Percentiles rank a stretch among this genome's conserved stretches.
These are phyloP conservation scores for Lagopus muta DNA, from an alignment of 2,113 vertebrate species.

Conservation along the genomic window DNA sequence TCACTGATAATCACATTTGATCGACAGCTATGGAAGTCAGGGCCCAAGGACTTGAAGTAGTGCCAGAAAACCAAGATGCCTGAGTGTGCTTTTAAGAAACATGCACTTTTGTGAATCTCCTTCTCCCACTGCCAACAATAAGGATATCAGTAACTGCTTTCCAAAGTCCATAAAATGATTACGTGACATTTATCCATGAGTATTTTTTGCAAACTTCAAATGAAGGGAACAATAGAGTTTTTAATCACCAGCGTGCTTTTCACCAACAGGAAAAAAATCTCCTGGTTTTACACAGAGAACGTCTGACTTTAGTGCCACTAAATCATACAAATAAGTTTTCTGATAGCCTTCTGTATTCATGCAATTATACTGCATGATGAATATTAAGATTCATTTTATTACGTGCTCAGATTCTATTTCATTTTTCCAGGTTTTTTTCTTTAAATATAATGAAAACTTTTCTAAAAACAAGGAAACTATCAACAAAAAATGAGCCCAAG, in stretches of 20 bases:
- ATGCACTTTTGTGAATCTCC: not conserved
- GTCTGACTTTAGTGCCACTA: not conserved
- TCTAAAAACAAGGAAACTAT: constrained; percentile 5
- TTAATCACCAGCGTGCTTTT: not conserved
- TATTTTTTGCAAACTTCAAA: not conserved
- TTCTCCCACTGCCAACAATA: not conserved
- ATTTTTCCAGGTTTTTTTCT: constrained; percentile 16
- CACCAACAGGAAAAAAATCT: not conserved
- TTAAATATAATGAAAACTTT: not conserved
- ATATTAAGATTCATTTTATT: not conserved
- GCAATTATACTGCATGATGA: not conserved
- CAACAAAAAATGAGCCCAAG: not conserved
- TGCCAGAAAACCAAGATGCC: not conserved
- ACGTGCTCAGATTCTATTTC: not conserved
- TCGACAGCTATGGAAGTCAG: not conserved
- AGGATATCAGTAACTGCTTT: not conserved
- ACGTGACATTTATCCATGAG: not conserved
- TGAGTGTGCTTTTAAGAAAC: not conserved
- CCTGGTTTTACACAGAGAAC: not conserved
- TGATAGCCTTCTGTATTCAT: not conserved
- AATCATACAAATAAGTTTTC: not conserved
- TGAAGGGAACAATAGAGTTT: not conserved
- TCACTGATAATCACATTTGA: not conserved
- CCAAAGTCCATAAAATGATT: not conserved
- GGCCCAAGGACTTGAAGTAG: fast-evolving